Base-by-base conservation (phyloP, 2,797 vertebrate genomes). In the Pangasius djambal region DNA sequence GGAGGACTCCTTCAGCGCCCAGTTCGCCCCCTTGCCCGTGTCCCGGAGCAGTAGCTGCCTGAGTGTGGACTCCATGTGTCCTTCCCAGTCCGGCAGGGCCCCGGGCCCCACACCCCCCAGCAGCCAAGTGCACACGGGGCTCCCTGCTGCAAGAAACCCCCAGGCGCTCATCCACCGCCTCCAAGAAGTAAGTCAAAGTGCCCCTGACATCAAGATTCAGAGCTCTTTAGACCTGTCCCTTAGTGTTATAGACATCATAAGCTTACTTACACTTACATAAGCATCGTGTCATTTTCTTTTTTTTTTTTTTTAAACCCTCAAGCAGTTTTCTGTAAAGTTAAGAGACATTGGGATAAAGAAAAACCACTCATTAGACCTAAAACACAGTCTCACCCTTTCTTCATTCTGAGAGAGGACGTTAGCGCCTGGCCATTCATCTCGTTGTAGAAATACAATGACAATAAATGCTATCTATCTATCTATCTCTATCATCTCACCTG, bases 121-220 rank as follows among this genome's bases (percentile, higher is more conserved):
- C 31, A 91, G 85, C 85, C 91, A 92, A 22, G 12, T 92, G 86
- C 89, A 93, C 34, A 91, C 72, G 91, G n/a, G 91, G 79, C 92
- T 86, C 16, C 91, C 92, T 44, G 69, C 93, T 89, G 79, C 88
- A n/a, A 91, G 75, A 69, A 89, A 89, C 75, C 75, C 93, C 2
- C 89, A 92, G 78, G 94, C 96, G 3, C 94, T 98, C 86, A 93
- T 94, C 84, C 94, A 96, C 91, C 98, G 97, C 90, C 96, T 99
- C 9, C 97, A 98, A 83, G 96, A 98, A 97, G 98, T 98, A 94
- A 74, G 75, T 50, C n/a, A 78, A 78, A 52, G 28, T 22, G 5
- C 4, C n/a, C n/a, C n/a, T 67, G n/a, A 67, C 31, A 67, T 67
- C n/a, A 13, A 31, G 4, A 15, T 65, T n/a, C 63, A 12, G 63